These are phyloP conservation scores for Tenthredo scrophulariae DNA, from an alignment of 2,888 invertebrate species.

Conservation along the genomic window DNA sequence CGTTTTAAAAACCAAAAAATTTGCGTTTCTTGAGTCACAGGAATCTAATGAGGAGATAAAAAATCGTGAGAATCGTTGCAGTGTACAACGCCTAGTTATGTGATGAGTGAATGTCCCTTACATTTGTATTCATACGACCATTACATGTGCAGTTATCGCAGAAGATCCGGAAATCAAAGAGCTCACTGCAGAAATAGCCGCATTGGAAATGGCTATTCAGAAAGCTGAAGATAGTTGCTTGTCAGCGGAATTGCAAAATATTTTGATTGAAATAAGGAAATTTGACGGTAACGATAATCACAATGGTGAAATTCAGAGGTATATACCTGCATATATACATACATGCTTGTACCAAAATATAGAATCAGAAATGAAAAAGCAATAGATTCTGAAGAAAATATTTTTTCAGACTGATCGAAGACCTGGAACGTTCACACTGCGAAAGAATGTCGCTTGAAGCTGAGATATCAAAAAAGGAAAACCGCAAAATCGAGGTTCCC, in stretches of 20 bases:
- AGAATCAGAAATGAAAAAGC: not conserved
- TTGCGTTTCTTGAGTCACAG: not conserved
- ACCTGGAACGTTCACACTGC: conserved; percentile 26
- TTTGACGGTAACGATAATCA: not conserved
- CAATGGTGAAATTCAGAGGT: conserved; percentile 19
- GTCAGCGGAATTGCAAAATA: not conserved
- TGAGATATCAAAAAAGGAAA: conserved; percentile 21
- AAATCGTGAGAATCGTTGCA: not conserved
- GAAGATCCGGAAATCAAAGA: conserved; percentile 29
- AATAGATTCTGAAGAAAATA: not conserved
- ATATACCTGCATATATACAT: not conserved
- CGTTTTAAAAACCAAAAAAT: not conserved
- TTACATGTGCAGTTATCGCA: not conserved
- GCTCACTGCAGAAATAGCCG: conserved; percentile 14
- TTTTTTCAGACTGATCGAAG: conserved; percentile 40
- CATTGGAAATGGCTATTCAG: conserved; percentile 27
- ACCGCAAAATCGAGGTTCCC: not conserved
- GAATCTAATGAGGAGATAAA: not conserved
- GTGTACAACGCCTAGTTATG: not conserved
- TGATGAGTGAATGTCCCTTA: not conserved
- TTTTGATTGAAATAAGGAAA: conserved; percentile 2
- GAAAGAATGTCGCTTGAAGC: conserved; percentile 38
- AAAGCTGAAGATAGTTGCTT: not conserved
- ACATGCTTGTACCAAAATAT: not conserved
- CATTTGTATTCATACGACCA: not conserved